phyloP scores from a whole-genome alignment of 2,797 vertebrate genomes.

The Crypturellus tataupa region DNA sequence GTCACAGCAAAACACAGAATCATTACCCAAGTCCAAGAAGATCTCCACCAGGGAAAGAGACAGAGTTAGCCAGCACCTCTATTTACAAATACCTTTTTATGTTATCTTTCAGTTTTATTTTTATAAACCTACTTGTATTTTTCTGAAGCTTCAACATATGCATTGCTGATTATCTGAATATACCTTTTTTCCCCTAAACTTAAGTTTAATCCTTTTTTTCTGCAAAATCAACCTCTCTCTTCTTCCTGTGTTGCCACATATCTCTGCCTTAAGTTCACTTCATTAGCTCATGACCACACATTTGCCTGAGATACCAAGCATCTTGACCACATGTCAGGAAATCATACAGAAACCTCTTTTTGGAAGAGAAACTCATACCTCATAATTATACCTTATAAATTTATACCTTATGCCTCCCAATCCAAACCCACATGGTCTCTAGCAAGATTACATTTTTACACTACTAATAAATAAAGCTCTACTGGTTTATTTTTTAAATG shows the following conservation, averaged over 20 bases:
- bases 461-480: not conserved
- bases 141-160: not conserved
- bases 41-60: not conserved
- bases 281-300: not conserved
- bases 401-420: not conserved
- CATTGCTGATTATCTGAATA: not conserved
- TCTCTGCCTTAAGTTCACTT: not conserved
- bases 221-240: not conserved
- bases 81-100: not conserved
- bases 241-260: not conserved
- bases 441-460: not conserved
- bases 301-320: not conserved
- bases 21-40: not conserved
- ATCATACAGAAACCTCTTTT: not conserved
- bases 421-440: not conserved
- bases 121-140: not conserved
- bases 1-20: not conserved
- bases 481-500: not conserved
- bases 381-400: too few relatives aligned
- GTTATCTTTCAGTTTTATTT: not conserved
- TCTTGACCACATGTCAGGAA: not conserved
- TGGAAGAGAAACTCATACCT: not conserved
- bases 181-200: not conserved
- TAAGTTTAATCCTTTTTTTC: not conserved
- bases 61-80: not conserved